Evolutionary conservation across 2,797 vertebrate genomes (phyloP), one percentile per base, ranked within the genome.

Genomic region (Champsocephalus gunnari): DNA sequence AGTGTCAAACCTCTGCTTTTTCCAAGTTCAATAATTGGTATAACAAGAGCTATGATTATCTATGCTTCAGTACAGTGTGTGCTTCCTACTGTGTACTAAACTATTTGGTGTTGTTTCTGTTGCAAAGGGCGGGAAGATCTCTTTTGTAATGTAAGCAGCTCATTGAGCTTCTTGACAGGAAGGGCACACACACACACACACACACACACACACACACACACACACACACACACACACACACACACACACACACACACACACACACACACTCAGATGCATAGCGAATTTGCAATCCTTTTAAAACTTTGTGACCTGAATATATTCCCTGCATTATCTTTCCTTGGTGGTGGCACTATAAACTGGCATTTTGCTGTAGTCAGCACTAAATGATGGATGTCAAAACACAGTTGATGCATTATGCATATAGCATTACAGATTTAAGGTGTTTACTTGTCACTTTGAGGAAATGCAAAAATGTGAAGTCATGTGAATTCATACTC

Each of bases 391-490:
- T 97, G 96, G 96, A 97, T 98, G 97, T 98, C 97, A 98, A 97
- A 97, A 98, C 96, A 97, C 94, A 96, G 95, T 92, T 95, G 93
- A 97, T 99, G 97, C 96, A 99, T 99, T 97, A 99, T 99, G 97
- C 96, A 99, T 99, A 95, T 96, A 95, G 96, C 97, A 97, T 98
- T 98, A 97, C 96, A 95, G 96, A 97, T 97, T 97, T 97, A 97
- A 98, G 97, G 96, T 98, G 96, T 98, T 99, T 97, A 97, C 98
- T 97, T 98, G 98, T 98, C 98, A 98, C 96, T 95, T 97, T 96
- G 96, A 96, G 95, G 96, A 96, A 98, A 98, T 97, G 97, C 96
- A 97, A 96, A 96, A 97, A 96, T 96, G 96, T 97, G 96, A 97
- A 96, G 95, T 97, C 96, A 96, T 96, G 96, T 96, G 96, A 96